Evolutionary conservation across 2,113 vertebrate genomes (phyloP).

Genomic region (Elephas maximus): DNA sequence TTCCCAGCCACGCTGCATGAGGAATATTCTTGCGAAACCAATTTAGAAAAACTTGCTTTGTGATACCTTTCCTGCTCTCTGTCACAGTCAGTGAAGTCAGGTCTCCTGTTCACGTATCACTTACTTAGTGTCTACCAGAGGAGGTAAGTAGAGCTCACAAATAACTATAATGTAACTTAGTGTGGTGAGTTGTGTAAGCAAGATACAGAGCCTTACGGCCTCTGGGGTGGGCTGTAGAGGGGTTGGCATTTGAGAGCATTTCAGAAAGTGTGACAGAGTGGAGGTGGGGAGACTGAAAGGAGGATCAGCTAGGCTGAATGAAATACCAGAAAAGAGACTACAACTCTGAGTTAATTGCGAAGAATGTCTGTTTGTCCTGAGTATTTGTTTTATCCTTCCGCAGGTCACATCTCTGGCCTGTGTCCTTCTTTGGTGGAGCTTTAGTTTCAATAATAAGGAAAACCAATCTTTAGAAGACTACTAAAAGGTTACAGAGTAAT

Average conservation of each 20-base stretch:
- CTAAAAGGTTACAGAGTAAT: conserved; percentile 80
- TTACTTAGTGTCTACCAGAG: background rate
- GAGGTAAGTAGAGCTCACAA: background rate
- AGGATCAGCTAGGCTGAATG: background rate
- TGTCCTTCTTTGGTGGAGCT: conserved; percentile 52
- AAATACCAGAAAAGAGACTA: background rate
- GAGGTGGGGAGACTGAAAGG: background rate
- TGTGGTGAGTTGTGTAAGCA: background rate
- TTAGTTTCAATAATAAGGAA: conserved; percentile 66
- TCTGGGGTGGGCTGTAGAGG: background rate
- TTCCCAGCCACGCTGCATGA: background rate
- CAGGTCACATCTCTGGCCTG: background rate
- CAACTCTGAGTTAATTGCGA: background rate
- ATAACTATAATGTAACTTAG: background rate
- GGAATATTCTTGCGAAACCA: background rate
- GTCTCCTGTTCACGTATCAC: background rate
- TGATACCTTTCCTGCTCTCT: background rate
- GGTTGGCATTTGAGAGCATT: background rate
- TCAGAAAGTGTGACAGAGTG: background rate
- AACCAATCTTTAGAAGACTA: conserved; percentile 78
- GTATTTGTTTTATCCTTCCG: background rate
- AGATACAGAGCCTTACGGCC: background rate
- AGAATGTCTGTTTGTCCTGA: background rate
- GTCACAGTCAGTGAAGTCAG: background rate
- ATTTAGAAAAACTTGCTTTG: background rate